Base-by-base conservation (phyloP, 2,797 vertebrate genomes). In the Anomalospiza imberbis region DNA sequence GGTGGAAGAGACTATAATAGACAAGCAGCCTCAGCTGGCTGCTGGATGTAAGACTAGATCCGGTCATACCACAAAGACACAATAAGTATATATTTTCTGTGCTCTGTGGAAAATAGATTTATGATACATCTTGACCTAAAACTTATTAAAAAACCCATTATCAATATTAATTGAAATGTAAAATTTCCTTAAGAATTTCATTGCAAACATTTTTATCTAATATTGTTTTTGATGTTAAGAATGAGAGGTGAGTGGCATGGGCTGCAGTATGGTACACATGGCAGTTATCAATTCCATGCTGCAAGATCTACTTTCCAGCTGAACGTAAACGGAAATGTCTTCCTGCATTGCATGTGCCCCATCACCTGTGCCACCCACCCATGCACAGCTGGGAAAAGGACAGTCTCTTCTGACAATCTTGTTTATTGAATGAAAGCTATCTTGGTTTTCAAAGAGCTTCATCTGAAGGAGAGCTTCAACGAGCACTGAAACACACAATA, bases 101-200 rank as follows among this genome's bases (percentile, higher is more conserved):
- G 85, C 85, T 87, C 94, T 85, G 75, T 93, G 92, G 95, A 96
- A 97, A 97, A 97, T 10, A 97, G 74, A 95, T 95, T 85, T 78
- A 93, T 85, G 92, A 95, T 96, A 97, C 97, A 98, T 98, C 97
- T 98, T 98, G 97, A 98, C 97, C 97, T 89, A 96, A 95, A 93
- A 94, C 95, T 97, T 97, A 96, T 95, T 97, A 81, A 96, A 97
- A 97, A 98, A 61, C 17, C 94, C 60, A 97, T 98, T 98, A 94
- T 88, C 51, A 32, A 75, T 96, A 96, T 96, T 97, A 97, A 98
- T 97, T 97, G 97, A 97, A 96, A 93, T 94, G 96, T 76, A 96
- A 96, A 96, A 97, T 96, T 71, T 75, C 81, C 85, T 96, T 96
- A 86, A 72, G 92, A 95, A 96, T 97, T 97, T 97, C 90, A 97